Conservation (phyloP, 1,140 invertebrate genomes). For the Yoshiicerus persimilis region DNA sequence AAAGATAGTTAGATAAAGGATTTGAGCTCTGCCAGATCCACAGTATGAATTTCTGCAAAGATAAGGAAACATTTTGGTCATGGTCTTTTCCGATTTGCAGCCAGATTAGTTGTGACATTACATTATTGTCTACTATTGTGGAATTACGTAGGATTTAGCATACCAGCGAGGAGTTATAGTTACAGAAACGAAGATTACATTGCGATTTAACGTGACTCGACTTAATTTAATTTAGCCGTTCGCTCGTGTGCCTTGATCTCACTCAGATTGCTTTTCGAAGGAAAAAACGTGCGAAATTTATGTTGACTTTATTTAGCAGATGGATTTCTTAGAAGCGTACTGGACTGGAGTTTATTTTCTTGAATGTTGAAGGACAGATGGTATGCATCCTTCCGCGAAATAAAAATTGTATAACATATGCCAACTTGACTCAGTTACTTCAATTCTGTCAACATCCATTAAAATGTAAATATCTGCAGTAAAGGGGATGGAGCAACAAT, state of each 20-base stretch:
- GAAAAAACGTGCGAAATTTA: background rate
- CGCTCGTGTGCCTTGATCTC: background rate
- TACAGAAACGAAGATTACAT: background rate
- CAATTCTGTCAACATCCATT: background rate
- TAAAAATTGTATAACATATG: background rate
- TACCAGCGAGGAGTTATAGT: background rate
- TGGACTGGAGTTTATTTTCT: background rate
- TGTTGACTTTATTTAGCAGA: background rate
- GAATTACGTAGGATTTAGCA: background rate
- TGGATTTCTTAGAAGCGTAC: background rate
- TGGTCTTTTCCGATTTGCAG: slow-evolving; percentile 2
- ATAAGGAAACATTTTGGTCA: slow-evolving; percentile 9
- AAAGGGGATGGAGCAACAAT: background rate
- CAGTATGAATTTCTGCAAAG: background rate
- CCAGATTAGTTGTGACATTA: background rate
- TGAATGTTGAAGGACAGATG: background rate
- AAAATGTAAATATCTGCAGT: background rate
- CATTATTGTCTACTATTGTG: background rate
- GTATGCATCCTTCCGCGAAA: background rate
- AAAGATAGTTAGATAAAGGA: background rate
- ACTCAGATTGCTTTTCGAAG: background rate
- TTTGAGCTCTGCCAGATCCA: background rate
- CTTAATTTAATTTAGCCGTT: slow-evolving; percentile 10
- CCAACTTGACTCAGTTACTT: background rate
- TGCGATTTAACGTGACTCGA: slow-evolving; percentile 13